A percentile compares a stretch with the other conserved stretches of the same genome.
phyloP scores from a whole-genome alignment of 2,888 invertebrate species.

The Harpalus rubripes region DNA sequence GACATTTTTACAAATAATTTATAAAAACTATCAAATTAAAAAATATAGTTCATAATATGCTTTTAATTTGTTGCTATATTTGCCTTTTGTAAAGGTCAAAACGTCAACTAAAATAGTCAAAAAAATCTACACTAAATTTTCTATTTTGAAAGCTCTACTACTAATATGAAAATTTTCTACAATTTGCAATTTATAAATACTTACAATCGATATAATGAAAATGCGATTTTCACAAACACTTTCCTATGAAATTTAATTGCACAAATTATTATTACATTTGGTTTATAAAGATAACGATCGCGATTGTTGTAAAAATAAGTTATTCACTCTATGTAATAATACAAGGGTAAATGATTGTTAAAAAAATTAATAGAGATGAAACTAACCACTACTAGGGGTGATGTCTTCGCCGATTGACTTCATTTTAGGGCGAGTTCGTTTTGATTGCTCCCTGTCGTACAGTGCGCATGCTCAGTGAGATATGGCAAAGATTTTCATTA shows the following conservation, averaged over 20 bases:
- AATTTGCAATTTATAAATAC: not conserved
- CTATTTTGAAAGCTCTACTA: not conserved
- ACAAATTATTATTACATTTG: not conserved
- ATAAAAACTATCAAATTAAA: not conserved
- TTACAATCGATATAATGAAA: not conserved
- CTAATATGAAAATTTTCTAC: not conserved
- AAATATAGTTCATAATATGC: not conserved
- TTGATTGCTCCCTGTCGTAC: not conserved
- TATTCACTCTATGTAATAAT: not conserved
- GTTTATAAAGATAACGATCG: not conserved
- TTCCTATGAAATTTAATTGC: not conserved
- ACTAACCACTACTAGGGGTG: not conserved
- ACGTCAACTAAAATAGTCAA: not conserved
- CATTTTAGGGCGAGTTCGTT: conserved; percentile 9
- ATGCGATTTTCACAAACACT: conserved; percentile 2
- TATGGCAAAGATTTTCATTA: not conserved
- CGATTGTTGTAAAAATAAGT: not conserved
- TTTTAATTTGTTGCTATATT: not conserved
- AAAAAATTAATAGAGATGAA: not conserved
- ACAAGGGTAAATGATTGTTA: not conserved
- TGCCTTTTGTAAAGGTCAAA: not conserved
- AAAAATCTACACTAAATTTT: not conserved
- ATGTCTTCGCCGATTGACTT: conserved; percentile 2
- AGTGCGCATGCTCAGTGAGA: not conserved
- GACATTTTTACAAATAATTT: not conserved